A percentile compares a stretch with the other conserved stretches of the same genome.
Evolutionary conservation across 2,797 vertebrate species (phyloP).

Genomic region (Vespertilio murinus): DNA sequence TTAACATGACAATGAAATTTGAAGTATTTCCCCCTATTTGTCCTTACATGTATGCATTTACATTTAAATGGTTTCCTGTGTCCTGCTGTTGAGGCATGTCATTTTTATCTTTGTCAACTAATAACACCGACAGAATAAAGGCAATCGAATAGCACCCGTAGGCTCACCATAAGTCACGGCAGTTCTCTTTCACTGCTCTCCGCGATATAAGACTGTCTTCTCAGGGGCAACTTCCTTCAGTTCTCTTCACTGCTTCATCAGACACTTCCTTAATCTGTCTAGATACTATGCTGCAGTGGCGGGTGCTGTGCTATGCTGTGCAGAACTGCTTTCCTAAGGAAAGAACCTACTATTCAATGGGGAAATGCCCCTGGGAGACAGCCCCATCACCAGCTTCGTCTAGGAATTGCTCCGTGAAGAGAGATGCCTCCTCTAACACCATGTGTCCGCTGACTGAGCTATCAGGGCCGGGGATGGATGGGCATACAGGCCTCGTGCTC

Average conservation of each 20-base stretch:
- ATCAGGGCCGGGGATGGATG: not conserved
- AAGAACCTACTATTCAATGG: not conserved
- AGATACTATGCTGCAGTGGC: not conserved
- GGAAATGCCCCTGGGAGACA: not conserved
- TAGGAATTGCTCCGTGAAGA: not conserved
- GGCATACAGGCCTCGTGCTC: not conserved
- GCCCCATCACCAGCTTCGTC: not conserved
- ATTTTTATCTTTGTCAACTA: not conserved
- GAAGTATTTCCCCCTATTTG: not conserved
- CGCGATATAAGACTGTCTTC: not conserved
- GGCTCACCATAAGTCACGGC: not conserved
- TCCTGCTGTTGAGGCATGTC: not conserved
- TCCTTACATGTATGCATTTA: not conserved
- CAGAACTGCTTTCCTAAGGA: not conserved
- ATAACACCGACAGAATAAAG: not conserved
- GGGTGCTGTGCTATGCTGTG: not conserved
- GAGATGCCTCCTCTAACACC: not conserved
- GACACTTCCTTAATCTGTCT: not conserved
- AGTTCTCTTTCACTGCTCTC: not conserved
- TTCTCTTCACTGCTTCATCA: not conserved
- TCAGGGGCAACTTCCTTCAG: not conserved
- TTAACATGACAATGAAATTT: not conserved
- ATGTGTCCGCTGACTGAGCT: not conserved
- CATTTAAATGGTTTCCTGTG: not conserved
- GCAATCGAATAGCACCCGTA: not conserved